Conservation (phyloP, 2,797 vertebrate genomes). For the Todus mexicanus region DNA sequence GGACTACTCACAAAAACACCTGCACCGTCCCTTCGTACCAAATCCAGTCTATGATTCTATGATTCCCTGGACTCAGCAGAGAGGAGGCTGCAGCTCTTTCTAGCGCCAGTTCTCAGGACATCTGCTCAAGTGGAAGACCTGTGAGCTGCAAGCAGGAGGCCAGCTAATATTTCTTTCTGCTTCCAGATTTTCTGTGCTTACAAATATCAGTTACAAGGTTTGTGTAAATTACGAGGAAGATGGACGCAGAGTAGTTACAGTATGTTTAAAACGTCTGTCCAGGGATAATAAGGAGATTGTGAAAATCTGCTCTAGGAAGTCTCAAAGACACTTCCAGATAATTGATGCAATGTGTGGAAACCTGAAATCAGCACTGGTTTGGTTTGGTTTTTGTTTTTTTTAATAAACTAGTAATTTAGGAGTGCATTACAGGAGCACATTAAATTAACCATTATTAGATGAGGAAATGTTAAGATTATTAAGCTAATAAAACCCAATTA, state of each 20-base stretch:
- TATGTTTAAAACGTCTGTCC: conserved; percentile 63
- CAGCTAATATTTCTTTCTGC: conserved; percentile 40
- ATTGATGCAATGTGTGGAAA: conserved; percentile 76
- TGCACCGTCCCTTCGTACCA: too few relatives aligned
- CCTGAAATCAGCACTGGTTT: conserved; percentile 63
- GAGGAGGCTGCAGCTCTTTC: background rate
- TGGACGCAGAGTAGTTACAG: conserved; percentile 56
- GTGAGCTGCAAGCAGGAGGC: conserved; percentile 25
- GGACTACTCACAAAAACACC: background rate
- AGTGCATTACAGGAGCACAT: conserved; percentile 73
- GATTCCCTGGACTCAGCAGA: background rate
- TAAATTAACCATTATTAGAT: conserved; percentile 77
- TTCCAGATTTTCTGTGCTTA: conserved; percentile 56
- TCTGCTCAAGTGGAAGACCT: conserved; percentile 44
- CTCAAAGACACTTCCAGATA: conserved; percentile 73
- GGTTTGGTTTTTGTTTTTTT: background rate
- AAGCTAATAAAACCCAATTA: conserved; percentile 74
- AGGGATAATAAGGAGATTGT: conserved; percentile 67
- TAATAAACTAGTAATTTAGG: conserved; percentile 75
- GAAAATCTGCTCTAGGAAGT: conserved; percentile 73
- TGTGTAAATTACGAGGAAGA: conserved; percentile 68
- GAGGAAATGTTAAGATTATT: conserved; percentile 77
- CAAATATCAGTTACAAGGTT: conserved; percentile 66
- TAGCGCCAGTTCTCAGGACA: background rate
- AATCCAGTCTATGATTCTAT: too few relatives aligned